These are phyloP conservation scores for Ypsolopha scabrella DNA, from an alignment of 2,888 invertebrate genomes.

Conservation along the genomic window DNA sequence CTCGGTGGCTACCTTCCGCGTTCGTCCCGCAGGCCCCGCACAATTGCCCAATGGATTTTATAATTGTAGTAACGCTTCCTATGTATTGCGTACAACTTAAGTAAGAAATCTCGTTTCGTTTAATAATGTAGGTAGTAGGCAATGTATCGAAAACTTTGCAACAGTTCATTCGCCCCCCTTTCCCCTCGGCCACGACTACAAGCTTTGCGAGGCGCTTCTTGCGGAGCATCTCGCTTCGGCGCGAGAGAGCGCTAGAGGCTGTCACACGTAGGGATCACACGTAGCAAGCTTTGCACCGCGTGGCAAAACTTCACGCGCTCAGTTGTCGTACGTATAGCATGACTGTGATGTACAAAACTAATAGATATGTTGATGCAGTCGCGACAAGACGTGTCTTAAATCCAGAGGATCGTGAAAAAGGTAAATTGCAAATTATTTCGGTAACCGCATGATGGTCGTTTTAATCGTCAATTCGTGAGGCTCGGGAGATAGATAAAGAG, in stretches of 20 bases:
- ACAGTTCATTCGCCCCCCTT: not conserved
- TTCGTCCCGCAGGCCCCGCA: too few species aligned
- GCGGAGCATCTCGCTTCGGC: too few species aligned
- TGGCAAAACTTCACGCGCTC: not conserved
- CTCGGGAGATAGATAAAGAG: not conserved
- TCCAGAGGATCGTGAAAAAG: not conserved
- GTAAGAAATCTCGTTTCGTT: too few species aligned
- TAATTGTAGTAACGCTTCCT: not conserved
- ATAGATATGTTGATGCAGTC: slow-evolving; percentile 40
- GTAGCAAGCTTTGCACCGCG: not conserved
- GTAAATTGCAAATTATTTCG: too few species aligned
- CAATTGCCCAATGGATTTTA: too few species aligned
- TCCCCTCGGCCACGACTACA: too few species aligned
- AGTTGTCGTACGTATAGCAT: slow-evolving; percentile 5
- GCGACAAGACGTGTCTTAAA: slow-evolving; percentile 5
- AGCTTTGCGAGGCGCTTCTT: too few species aligned
- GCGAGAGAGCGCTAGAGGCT: too few species aligned
- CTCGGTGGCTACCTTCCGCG: too few species aligned
- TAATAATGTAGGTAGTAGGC: not conserved
- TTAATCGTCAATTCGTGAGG: not conserved
- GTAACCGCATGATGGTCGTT: not conserved
- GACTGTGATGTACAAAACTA: slow-evolving; percentile 25
- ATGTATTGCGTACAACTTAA: not conserved
- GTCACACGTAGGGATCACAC: too few species aligned
- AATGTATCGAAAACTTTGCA: not conserved